Percentiles rank a stretch among this genome's conserved stretches.
phyloP scores from a whole-genome alignment of 2,113 vertebrate species.

The Stigmatopora nigra region DNA sequence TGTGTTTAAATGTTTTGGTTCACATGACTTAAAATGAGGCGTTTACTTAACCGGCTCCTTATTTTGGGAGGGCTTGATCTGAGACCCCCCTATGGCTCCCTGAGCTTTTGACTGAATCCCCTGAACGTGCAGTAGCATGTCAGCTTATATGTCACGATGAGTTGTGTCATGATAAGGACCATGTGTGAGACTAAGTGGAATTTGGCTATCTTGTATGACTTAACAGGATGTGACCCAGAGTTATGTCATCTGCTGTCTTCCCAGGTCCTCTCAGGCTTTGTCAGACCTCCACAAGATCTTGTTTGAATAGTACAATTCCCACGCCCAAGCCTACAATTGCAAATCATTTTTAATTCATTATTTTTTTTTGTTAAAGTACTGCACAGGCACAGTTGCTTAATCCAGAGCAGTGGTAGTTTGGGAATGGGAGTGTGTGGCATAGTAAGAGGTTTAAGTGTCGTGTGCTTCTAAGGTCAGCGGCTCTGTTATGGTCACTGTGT shows the following conservation, averaged over 20 bases:
- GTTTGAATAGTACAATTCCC: neutral
- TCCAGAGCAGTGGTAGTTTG: conserved; percentile 40
- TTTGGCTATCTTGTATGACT: conserved; percentile 53
- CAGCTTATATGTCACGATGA: conserved; percentile 5
- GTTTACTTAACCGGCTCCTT: neutral
- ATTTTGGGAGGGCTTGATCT: neutral
- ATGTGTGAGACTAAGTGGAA: conserved; percentile 20
- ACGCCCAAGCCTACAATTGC: neutral
- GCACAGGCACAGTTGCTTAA: conserved; percentile 39
- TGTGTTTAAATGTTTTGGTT: neutral
- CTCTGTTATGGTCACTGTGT: conserved; percentile 69
- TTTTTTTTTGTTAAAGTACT: conserved; percentile 10
- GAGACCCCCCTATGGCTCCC: neutral
- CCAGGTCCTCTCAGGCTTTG: conserved; percentile 38
- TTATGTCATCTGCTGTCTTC: conserved; percentile 58
- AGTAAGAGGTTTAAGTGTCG: conserved; percentile 73
- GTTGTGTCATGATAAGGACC: conserved; percentile 13
- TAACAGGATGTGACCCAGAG: conserved; percentile 64
- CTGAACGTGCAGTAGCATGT: conserved; percentile 32
- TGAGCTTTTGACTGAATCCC: neutral
- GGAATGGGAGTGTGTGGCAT: conserved; percentile 49
- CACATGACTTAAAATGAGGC: neutral
- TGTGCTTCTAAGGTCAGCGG: conserved; percentile 65
- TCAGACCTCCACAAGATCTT: conserved; percentile 32
- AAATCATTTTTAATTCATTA: neutral